Conservation (phyloP, 92 coral and sea anemone genomes). For the Plumapathes pennacea region DNA sequence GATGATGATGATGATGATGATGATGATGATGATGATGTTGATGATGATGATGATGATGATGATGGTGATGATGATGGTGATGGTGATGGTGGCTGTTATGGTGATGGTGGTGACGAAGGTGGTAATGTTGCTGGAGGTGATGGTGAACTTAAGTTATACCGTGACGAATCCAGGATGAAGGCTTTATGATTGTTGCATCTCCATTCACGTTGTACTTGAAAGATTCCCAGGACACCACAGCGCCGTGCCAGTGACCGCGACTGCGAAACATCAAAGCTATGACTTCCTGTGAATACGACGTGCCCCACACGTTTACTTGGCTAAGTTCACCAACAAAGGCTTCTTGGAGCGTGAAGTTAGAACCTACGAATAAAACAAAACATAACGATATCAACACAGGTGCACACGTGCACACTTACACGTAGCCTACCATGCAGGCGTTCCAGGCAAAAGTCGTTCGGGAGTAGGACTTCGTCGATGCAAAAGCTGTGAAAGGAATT, state of each 20-base stretch:
- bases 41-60: not conserved
- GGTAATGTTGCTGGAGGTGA: not conserved
- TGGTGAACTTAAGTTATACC: no score
- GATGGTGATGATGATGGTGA: not conserved
- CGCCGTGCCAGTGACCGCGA: constrained; percentile 7
- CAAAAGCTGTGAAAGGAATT: no score
- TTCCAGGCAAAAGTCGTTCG: no score
- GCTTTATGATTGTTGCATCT: no score
- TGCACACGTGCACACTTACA: constrained; percentile 17
- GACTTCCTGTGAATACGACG: not conserved
- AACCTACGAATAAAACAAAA: no score
- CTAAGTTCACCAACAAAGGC: not conserved
- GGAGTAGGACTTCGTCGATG: no score
- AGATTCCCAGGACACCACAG: constrained; percentile 7
- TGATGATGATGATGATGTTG: not conserved
- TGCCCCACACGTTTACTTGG: constrained; percentile 7
- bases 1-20: not conserved
- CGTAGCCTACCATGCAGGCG: no score
- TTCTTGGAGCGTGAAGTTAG: no score
- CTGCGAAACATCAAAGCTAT: constrained; percentile 1
- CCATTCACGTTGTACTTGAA: no score
- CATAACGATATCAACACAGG: constrained; percentile 3
- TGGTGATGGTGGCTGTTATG: constrained; percentile 3
- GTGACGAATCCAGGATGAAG: no score
- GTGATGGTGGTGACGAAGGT: constrained; percentile 1